Evolutionary conservation across 1,140 invertebrate species (phyloP).

Genomic region (Metaphire vulgaris): DNA sequence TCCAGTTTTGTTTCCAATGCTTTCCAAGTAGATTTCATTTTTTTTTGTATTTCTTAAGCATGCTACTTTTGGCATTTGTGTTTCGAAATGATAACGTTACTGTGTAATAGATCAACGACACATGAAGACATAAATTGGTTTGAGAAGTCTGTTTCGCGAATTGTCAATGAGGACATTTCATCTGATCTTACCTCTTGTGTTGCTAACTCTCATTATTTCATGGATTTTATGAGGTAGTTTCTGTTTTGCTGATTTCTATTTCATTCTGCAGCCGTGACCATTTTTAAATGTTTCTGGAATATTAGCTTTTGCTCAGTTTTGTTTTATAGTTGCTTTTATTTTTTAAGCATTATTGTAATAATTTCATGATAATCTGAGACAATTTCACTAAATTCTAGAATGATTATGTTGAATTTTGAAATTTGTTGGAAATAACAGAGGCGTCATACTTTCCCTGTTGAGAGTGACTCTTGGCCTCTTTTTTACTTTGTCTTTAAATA

Average conservation of each 20-base stretch:
- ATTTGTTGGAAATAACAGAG: too few relatives aligned
- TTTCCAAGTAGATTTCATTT: neutral
- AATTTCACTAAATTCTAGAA: too few relatives aligned
- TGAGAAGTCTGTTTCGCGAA: slow-evolving; percentile 46
- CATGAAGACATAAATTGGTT: slow-evolving; percentile 48
- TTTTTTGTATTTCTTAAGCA: neutral
- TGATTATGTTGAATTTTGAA: too few relatives aligned
- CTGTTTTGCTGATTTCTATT: too few relatives aligned
- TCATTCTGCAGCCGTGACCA: slow-evolving; percentile 80
- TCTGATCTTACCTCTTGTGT: slow-evolving; percentile 40
- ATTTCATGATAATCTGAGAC: too few relatives aligned
- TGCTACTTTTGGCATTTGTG: neutral
- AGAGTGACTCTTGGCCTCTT: too few relatives aligned
- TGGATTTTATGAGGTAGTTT: slow-evolving; percentile 54
- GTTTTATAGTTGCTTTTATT: too few relatives aligned
- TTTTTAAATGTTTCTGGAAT: too few relatives aligned
- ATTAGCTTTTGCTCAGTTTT: too few relatives aligned
- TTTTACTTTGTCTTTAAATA: too few relatives aligned
- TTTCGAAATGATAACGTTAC: neutral
- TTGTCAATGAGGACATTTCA: slow-evolving; percentile 46
- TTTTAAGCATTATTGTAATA: too few relatives aligned
- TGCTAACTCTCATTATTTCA: slow-evolving; percentile 39
- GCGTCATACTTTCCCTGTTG: too few relatives aligned
- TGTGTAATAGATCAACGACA: slow-evolving; percentile 45
- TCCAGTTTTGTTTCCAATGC: slow-evolving; percentile 3